Conservation (phyloP, 2,113 vertebrate genomes). For the Tachysurus vachellii region DNA sequence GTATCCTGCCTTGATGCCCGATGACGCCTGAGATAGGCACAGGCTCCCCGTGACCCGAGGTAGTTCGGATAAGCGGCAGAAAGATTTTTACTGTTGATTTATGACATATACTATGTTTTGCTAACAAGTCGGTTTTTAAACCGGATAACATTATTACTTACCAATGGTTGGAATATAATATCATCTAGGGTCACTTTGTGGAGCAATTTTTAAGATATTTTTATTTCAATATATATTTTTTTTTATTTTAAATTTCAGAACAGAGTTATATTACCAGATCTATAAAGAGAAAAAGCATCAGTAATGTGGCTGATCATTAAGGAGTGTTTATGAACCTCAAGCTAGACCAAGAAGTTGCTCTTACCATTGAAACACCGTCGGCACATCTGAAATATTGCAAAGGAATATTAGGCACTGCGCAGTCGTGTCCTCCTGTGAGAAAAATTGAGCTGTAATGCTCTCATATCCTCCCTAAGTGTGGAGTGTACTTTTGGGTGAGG, state of each 20-base stretch:
- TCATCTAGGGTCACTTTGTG: neutral
- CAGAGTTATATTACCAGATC: neutral
- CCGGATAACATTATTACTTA: neutral
- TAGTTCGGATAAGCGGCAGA: too few species aligned
- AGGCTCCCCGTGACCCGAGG: too few species aligned
- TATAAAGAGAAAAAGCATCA: neutral
- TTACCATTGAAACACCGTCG: slow-evolving; percentile 19
- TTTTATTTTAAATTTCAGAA: neutral
- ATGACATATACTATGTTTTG: neutral
- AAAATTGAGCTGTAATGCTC: slow-evolving; percentile 38
- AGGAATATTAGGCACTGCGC: slow-evolving; percentile 7
- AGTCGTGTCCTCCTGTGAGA: neutral
- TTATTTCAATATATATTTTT: neutral
- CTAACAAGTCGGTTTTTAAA: neutral
- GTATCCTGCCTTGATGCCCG: too few species aligned
- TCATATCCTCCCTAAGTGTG: neutral
- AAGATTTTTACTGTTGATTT: neutral
- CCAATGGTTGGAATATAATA: neutral
- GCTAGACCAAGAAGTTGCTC: slow-evolving; percentile 23
- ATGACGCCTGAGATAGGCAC: too few species aligned
- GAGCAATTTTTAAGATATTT: neutral
- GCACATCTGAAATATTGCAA: neutral
- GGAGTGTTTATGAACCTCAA: slow-evolving; percentile 14
- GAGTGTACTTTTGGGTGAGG: neutral
- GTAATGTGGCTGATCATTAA: neutral